Base-by-base conservation (phyloP, 2,113 vertebrate genomes). In the Neopipo cinnamomea region DNA sequence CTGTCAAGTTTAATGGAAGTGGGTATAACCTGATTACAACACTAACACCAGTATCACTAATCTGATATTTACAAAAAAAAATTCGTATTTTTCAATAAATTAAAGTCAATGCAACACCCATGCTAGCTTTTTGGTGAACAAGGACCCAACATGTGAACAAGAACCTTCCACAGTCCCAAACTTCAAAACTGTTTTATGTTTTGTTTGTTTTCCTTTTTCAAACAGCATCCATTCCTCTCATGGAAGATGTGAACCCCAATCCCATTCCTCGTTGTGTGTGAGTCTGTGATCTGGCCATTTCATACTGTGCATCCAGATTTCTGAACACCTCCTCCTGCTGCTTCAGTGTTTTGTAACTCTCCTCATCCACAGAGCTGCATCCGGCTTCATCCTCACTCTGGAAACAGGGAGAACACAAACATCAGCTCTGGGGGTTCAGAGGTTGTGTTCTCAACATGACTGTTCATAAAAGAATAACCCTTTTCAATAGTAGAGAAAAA, bases 201-300 rank as follows among this genome's bases (percentile, higher is more conserved):
- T 21, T 8, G 58, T 58, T 21, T 58, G 30, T 35, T 35, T 7
- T 4, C 55, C 53, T 83, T 53, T 46, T 70, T 98, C 98, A 99
- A 93, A 99, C 97, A n/a, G 99, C 93, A 95, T 99, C 99, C 99
- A 99, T 99, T 96, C 99, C 99, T 95, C 99, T 97, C 96, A 99
- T 99, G 6, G 99, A 99, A 71, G 99, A 99, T 39, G 98, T 98
- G 93, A 99, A 99, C 24, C 99, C 99, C n/a, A 99, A 98, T n/a
- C 99, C 99, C 99, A 99, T 99, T 95, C 99, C 99, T 96, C 99
- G 98, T 85, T 99, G 99, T 2, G 99, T 99, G 97, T 99, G 99
- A 12, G 99, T 99, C 93, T 99, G 99, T 87, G 99, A 99, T 80
- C 99, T 98, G 31, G 99, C 99, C 99, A 99, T 99, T 96, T 99